Evolutionary conservation across 1,140 invertebrate genomes (phyloP).

Genomic region (Cataglyphis hispanica): DNA sequence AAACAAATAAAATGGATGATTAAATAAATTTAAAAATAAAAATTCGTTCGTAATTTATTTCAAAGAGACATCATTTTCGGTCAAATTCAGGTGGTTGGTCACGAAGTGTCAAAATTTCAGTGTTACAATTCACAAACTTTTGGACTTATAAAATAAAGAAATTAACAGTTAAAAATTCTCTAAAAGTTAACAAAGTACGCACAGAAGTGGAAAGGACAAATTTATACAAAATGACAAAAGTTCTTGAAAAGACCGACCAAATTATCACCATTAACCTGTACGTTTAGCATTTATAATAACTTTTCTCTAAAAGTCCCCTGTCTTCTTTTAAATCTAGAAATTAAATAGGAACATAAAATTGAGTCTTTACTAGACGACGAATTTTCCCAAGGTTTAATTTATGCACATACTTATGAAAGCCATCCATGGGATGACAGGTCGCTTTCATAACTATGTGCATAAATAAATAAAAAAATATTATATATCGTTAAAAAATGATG

Average conservation of each 20-base stretch:
- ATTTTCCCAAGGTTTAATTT: neutral
- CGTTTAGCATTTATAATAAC: constrained; percentile 1
- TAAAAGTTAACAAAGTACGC: neutral
- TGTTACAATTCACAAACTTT: constrained; percentile 16
- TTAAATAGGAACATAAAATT: neutral
- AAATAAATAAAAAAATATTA: neutral
- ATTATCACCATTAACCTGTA: neutral
- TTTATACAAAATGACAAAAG: constrained; percentile 16
- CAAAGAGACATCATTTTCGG: neutral
- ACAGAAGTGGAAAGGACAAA: neutral
- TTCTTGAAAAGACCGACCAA: constrained; percentile 21
- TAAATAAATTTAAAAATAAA: neutral
- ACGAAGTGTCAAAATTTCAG: constrained; percentile 43
- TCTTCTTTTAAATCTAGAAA: neutral
- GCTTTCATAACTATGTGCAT: too few relatives aligned
- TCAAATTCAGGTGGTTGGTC: constrained; percentile 4
- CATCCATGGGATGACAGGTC: neutral
- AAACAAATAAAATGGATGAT: neutral
- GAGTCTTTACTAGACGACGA: neutral
- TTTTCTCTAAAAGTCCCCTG: neutral
- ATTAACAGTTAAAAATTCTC: constrained; percentile 10
- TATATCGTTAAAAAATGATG: constrained; percentile 25
- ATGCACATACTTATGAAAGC: neutral
- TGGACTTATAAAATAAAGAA: neutral
- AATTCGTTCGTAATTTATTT: neutral